Evolutionary conservation across 2,797 vertebrate genomes (phyloP).

Genomic region (Macrochelys suwanniensis): DNA sequence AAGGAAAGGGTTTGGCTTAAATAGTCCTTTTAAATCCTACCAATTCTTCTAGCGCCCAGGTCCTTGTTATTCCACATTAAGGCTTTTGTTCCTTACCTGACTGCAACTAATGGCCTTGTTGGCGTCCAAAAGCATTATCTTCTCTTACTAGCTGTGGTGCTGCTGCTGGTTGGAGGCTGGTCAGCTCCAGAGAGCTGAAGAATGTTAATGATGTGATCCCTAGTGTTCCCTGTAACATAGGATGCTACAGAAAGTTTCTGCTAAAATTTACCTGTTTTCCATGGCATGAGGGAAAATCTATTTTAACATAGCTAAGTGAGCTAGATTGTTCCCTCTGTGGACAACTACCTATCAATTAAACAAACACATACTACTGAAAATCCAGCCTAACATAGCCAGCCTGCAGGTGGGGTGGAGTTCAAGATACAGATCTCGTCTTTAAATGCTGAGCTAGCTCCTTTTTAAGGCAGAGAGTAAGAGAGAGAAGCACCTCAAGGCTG

Average conservation of each 20-base stretch:
- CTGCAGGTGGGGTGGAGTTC: not conserved
- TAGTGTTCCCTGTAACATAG: constrained; percentile 39
- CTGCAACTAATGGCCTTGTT: not conserved
- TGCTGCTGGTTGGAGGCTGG: constrained; percentile 14
- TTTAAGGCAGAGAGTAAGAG: constrained; percentile 12
- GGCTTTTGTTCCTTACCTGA: not conserved
- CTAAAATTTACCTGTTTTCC: not conserved
- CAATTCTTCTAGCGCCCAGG: not conserved
- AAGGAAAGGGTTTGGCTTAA: not conserved
- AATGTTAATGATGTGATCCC: constrained; percentile 13
- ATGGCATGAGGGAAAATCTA: not conserved
- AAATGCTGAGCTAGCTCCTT: not conserved
- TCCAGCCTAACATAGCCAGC: not conserved
- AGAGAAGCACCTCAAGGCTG: not conserved
- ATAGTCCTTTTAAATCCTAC: not conserved
- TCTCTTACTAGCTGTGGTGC: not conserved
- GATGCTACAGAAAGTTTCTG: constrained; percentile 37
- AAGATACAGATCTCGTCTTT: not conserved
- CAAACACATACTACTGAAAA: not conserved
- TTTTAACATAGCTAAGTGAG: not conserved
- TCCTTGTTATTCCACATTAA: not conserved
- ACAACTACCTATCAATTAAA: not conserved
- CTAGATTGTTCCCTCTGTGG: not conserved
- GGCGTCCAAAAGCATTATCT: not conserved
- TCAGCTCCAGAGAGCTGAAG: constrained; percentile 60